Percentiles rank a stretch among this genome's conserved stretches.
These are phyloP conservation scores for Amphimallon solstitiale DNA, from an alignment of 2,888 invertebrate species.

Conservation along the genomic window DNA sequence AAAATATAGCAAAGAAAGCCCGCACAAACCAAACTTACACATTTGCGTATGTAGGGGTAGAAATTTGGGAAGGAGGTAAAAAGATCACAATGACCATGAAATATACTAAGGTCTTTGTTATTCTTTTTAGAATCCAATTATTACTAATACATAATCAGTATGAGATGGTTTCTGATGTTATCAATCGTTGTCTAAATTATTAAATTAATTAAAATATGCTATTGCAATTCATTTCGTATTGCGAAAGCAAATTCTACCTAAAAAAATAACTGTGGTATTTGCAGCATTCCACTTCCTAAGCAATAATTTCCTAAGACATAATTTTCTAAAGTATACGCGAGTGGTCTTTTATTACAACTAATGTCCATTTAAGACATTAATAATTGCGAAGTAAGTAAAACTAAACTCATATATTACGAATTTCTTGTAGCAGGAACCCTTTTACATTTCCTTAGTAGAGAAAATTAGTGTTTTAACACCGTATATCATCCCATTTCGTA, in stretches of 20 bases:
- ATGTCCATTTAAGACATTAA: constrained; percentile 14
- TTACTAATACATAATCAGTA: no score
- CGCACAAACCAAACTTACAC: no score
- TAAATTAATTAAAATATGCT: no score
- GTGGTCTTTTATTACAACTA: not conserved
- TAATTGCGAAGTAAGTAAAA: constrained; percentile 10
- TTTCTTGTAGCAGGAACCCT: constrained; percentile 10
- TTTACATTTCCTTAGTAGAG: constrained; percentile 5
- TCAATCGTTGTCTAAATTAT: no score
- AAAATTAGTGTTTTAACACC: not conserved
- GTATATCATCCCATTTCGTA: constrained; percentile 6
- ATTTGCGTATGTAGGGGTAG: no score
- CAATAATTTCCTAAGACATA: not conserved
- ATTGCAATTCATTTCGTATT: no score
- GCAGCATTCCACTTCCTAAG: not conserved
- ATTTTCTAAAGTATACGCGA: not conserved
- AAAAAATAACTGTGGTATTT: not conserved
- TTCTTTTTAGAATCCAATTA: no score
- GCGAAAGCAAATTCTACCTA: not conserved
- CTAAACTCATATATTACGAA: constrained; percentile 3
- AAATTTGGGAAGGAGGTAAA: no score
- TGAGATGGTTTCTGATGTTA: no score
- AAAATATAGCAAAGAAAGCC: no score
- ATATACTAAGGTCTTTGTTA: no score
- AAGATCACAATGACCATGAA: no score